Base-by-base conservation (phyloP, 2,797 vertebrate species). In the Sebastes aleutianus region DNA sequence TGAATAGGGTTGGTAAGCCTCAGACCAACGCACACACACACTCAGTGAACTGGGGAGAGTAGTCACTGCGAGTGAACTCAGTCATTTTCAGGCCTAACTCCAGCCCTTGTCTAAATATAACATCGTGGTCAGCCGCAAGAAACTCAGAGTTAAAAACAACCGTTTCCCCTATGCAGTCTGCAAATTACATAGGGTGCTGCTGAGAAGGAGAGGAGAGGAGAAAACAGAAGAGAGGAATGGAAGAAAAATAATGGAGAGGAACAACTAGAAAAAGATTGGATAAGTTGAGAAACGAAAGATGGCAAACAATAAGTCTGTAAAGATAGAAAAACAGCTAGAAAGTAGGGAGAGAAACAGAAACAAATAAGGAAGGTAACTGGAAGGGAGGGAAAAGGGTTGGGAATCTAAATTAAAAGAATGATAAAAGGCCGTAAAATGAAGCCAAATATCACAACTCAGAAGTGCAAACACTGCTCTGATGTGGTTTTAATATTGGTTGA, bases 101-200 rank as follows among this genome's bases (percentile, higher is more conserved):
- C 94, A 94, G 89, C 90, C 83, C 81, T 80, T 58, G 84, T 83
- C 94, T 96, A 96, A 95, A 96, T 96, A 95, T 96, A 96, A 94
- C 92, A 83, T 86, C 66, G 93, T 86, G 95, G 95, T 91, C 85
- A 81, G 80, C 95, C 94, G 36, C 95, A 95, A 94, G 89, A 94
- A 93, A 91, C 82, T 87, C 85, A 20, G 73, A 93, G 92, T 95
- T 93, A 94, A 96, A 96, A 95, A 95, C 95, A 96, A 94, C 91
- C 82, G 26, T 88, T 93, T 92, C 89, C 87, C 80, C 80, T 86
- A 74, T 90, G 92, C 90, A 94, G 91, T 74, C 92, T 92, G 89
- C 86, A 95, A 96, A 96, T 95, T 95, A 95, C 86, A 95, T 74
- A 90, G 85, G 86, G 77, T 80, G 81, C 74, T 34, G 78, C 74